Evolutionary conservation across 2,113 vertebrate genomes (phyloP), one percentile per base, ranked within the genome.

Genomic region (Actinemys pallida): DNA sequence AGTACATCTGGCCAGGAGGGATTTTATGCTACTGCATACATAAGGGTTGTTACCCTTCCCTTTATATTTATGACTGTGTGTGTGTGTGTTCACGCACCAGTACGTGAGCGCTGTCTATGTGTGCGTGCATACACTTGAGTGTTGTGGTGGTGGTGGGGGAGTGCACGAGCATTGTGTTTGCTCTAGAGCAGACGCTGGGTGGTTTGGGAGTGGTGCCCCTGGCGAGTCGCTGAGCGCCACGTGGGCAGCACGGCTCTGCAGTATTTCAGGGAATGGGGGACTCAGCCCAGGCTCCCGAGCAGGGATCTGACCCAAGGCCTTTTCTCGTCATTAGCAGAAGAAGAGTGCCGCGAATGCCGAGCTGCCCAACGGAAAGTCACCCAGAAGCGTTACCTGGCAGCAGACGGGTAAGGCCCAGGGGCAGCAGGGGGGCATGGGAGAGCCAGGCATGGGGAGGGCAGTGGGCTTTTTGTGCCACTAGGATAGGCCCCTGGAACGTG

Each of bases 301-400:
- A 9, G 9, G 24, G 22, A 45, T 45, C 42, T 76, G 22, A 76
- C 22, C 72, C 72, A 0, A 57, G 93, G 57, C 24, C 29, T 98
- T 89, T 94, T 96, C 81, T 90, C 90, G 93, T 85, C 84, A 39
- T 91, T 98, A 96, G 95, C 98, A 98, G 84, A 99, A 99, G 97
- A 98, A 99, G 84, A 98, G 98, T 8, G 98, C 99, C 92, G 65
- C 97, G 69, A 98, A 98, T 75, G 98, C 98, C 1, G 98, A 98
- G 45, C 97, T 99, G 8, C 76, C 96, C 87, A 98, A 98, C 0
- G 99, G 99, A 95, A 99, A 99, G 98, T 98, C 98, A 0, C 97
- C 98, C 92, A 98, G 98, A 94, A 98, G 98, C 3, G 97, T 99
- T 92, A 99, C 98, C 98, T 99, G 99, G 99, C 99, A 99, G 87